These are phyloP conservation scores for Styela plicata DNA, from an alignment of 23 tunicate genomes.

Conservation along the genomic window DNA sequence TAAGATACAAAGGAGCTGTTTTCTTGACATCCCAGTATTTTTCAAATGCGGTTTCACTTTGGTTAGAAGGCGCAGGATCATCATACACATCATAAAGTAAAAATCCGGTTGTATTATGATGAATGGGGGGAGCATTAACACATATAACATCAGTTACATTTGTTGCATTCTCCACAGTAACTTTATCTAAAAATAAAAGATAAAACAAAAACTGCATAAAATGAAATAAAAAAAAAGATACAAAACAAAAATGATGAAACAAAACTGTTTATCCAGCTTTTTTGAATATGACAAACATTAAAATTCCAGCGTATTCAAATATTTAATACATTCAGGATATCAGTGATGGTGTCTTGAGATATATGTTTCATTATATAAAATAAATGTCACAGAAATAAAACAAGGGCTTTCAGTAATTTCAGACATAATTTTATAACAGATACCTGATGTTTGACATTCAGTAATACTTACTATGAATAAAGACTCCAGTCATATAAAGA, in stretches of 20 bases:
- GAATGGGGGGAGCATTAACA: constrained; percentile 7
- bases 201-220: too few relatives aligned
- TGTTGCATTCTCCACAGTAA: neutral
- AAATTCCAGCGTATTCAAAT: too few relatives aligned
- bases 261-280: too few relatives aligned
- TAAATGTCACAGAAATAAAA: neutral
- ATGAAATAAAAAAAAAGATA: too few relatives aligned
- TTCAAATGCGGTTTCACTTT: neutral
- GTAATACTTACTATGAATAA: constrained; percentile 56
- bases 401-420: neutral
- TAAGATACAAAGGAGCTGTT: constrained; percentile 82
- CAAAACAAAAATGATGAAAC: too few relatives aligned
- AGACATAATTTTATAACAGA: neutral
- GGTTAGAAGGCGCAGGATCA: neutral
- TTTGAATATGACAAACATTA: too few relatives aligned
- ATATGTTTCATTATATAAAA: neutral
- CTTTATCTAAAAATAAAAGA: constrained; percentile 16
- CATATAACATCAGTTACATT: constrained; percentile 6
- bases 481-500: constrained; percentile 67
- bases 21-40: constrained; percentile 49
- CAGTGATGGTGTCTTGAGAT: too few relatives aligned
- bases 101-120: neutral
- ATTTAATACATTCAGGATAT: too few relatives aligned
- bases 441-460: too few relatives aligned
- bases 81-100: neutral